These are phyloP conservation scores for Lagopus muta DNA, from an alignment of 2,113 vertebrate genomes.

Conservation along the genomic window DNA sequence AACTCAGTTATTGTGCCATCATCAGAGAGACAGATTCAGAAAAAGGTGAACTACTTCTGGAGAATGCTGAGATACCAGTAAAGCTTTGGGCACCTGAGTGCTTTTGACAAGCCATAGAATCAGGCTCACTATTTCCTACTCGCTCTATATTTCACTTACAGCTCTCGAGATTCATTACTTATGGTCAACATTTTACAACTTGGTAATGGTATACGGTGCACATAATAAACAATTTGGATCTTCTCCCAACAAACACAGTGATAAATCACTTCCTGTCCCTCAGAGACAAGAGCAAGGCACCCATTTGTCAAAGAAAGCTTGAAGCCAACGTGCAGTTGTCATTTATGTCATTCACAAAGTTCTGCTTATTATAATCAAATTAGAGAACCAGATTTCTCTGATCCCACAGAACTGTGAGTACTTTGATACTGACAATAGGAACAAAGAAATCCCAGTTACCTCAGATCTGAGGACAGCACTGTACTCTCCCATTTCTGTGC, in stretches of 20 bases:
- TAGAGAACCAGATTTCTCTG: neutral
- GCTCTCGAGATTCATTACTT: neutral
- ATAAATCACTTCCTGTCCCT: constrained; percentile 24
- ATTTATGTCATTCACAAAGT: neutral
- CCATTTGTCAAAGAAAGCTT: constrained; percentile 3
- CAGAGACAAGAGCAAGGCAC: neutral
- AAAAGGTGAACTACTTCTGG: neutral
- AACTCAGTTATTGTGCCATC: neutral
- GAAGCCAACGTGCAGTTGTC: neutral
- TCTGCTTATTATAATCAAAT: neutral
- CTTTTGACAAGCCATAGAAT: neutral
- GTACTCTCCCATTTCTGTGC: neutral
- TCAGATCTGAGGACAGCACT: neutral
- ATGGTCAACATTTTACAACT: constrained; percentile 11
- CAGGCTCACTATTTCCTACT: neutral
- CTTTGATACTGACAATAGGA: neutral
- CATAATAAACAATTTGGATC: neutral
- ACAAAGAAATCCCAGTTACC: neutral
- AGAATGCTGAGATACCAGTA: neutral
- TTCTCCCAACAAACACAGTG: neutral
- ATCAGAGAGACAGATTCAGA: neutral
- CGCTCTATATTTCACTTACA: neutral
- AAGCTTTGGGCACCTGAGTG: neutral
- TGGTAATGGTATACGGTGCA: neutral
- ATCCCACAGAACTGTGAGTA: neutral